Base-by-base conservation (phyloP, 2,797 vertebrate species). In the Liparis tanakae region DNA sequence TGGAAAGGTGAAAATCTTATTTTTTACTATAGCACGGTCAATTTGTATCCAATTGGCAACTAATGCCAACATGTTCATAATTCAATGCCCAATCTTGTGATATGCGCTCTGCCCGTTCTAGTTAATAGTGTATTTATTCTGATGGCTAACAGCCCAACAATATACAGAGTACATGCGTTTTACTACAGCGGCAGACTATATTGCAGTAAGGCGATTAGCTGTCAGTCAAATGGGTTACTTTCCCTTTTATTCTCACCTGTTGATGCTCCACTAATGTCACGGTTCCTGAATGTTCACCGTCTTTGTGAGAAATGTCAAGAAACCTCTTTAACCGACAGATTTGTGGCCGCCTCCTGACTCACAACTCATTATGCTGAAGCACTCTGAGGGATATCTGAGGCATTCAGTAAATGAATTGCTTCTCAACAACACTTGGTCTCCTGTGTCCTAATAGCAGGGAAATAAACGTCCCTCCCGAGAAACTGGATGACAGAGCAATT, bases 91-190 rank as follows among this genome's bases (percentile, higher is more conserved):
- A n/a, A n/a, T n/a, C n/a, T n/a, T n/a, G n/a, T n/a, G n/a, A n/a
- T n/a, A n/a, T n/a, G n/a, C n/a, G n/a, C n/a, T n/a, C n/a, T n/a
- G n/a, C n/a, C n/a, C n/a, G n/a, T n/a, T n/a, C n/a, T n/a, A n/a
- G n/a, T n/a, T 25, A 39, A 67, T 66, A 56, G 34, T 34, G 25
- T 10, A 36, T 54, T 51, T 58, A 68, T 50, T 68, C 18, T 30
- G 53, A 59, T 37, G 14, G 8, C 34, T 48, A 36, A 56, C 55
- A 18, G 61, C 7, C 10, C 20, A 37, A 43, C 72, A 44, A 37
- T 9, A 1, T 43, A 56, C 25, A 51, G 48, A 18, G 20, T 64
- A 37, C n/a, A 39, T 18, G 2, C 10, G 41, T 13, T 62, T 43
- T 53, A 61, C 22, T 10, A 50, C 43, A 53, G 6, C 17, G 30